Evolutionary conservation across 2,888 invertebrate species (phyloP).

Genomic region (Melipona bicolor): DNA sequence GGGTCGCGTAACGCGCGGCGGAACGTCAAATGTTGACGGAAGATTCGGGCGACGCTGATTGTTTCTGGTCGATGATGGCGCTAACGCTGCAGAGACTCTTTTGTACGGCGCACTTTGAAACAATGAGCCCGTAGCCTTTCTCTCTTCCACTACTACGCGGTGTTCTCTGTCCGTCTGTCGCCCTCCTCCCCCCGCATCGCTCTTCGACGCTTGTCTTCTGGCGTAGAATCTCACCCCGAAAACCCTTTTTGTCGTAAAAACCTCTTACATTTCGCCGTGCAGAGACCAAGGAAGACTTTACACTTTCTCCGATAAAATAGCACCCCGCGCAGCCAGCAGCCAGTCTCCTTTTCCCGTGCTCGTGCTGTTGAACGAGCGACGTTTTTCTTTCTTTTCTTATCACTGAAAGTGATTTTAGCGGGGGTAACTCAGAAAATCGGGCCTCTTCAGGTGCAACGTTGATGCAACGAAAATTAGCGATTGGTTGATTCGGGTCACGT

Average conservation of each 20-base stretch:
- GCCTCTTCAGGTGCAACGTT: too few species aligned
- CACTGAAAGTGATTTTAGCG: too few species aligned
- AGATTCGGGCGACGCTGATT: conserved; percentile 23
- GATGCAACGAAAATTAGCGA: too few species aligned
- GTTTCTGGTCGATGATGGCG: conserved; percentile 42
- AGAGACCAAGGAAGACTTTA: neutral
- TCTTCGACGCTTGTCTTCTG: conserved; percentile 25
- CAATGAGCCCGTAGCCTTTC: conserved; percentile 50
- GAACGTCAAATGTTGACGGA: conserved; percentile 37
- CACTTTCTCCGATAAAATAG: conserved; percentile 6
- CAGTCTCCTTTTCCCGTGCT: neutral
- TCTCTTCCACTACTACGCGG: neutral
- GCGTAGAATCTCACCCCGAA: conserved; percentile 13
- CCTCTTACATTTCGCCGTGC: conserved; percentile 12
- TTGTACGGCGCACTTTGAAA: conserved; percentile 50
- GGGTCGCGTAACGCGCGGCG: conserved; percentile 33
- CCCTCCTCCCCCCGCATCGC: neutral
- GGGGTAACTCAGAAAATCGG: too few species aligned
- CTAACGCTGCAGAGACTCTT: conserved; percentile 51
- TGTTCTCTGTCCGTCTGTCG: conserved; percentile 3
- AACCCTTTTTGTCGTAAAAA: conserved; percentile 23
- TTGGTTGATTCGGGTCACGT: too few species aligned
- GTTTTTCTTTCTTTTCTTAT: neutral
- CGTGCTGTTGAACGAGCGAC: neutral
- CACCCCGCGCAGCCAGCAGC: neutral